Evolutionary conservation across 1,140 invertebrate species (phyloP).

Genomic region (Melitaea cinxia): DNA sequence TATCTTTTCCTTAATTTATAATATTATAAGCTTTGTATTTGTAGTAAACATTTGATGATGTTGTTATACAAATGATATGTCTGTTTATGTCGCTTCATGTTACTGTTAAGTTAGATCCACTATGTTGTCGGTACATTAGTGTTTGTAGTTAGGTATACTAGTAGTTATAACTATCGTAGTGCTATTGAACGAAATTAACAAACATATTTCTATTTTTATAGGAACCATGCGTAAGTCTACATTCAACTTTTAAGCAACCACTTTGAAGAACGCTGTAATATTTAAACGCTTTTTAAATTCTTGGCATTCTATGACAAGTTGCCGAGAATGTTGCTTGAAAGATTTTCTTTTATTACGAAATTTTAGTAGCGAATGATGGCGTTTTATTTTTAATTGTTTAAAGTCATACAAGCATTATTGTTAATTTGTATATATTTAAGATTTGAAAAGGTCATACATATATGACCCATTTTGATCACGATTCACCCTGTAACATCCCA

Average conservation of each 20-base stretch:
- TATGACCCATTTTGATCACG: no score
- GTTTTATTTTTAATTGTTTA: conserved; percentile 10
- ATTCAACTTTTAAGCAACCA: conserved; percentile 67
- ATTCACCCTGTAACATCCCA: no score
- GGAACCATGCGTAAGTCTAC: conserved; percentile 78
- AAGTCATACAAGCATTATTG: conserved; percentile 45
- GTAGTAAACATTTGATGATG: conserved; percentile 1
- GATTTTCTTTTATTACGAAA: conserved; percentile 40
- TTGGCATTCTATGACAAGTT: conserved; percentile 47
- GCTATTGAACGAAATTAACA: conserved; percentile 41
- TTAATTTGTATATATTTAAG: neutral
- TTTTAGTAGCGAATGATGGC: neutral
- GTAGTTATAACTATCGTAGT: conserved; percentile 34
- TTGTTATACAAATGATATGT: neutral
- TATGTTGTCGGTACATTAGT: conserved; percentile 13
- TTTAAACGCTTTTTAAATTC: conserved; percentile 58
- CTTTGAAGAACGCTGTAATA: conserved; percentile 60
- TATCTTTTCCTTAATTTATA: neutral
- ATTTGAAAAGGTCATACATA: no score
- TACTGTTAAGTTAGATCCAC: no score
- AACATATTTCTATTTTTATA: conserved; percentile 72
- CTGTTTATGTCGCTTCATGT: neutral
- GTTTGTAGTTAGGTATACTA: conserved; percentile 9
- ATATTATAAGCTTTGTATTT: conserved; percentile 9
- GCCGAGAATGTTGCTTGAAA: conserved; percentile 59